Percentiles rank a stretch among this genome's conserved stretches.
Evolutionary conservation across 2,797 vertebrate genomes (phyloP).

Genomic region (Sciurus vulgaris): DNA sequence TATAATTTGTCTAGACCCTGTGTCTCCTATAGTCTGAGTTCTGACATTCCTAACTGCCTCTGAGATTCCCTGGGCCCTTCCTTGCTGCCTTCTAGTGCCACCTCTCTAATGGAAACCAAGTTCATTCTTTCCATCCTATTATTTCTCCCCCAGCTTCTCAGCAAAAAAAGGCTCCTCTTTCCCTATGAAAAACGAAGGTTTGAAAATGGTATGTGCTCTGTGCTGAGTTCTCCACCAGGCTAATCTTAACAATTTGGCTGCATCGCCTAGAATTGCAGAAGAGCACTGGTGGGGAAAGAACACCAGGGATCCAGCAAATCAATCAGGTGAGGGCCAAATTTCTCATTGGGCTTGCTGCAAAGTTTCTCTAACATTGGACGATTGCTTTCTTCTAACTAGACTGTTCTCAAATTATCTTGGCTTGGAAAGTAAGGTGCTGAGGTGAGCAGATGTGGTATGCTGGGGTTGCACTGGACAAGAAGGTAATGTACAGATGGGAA

Average conservation of each 20-base stretch:
- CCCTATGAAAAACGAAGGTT: slow-evolving; percentile 29
- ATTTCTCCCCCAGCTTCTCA: slow-evolving; percentile 14
- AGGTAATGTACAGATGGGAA: slow-evolving; percentile 66
- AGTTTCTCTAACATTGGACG: background rate
- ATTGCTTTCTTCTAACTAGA: slow-evolving; percentile 12
- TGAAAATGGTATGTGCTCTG: background rate
- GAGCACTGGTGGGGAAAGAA: background rate
- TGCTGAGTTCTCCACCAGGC: background rate
- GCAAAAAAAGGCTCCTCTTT: background rate
- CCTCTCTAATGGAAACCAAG: slow-evolving; percentile 2
- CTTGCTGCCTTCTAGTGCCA: slow-evolving; percentile 17
- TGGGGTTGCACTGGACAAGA: background rate
- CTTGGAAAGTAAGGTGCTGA: slow-evolving; percentile 50
- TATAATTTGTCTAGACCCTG: background rate
- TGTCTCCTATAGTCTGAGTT: slow-evolving; percentile 45
- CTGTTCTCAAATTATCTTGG: slow-evolving; percentile 52
- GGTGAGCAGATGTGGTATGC: slow-evolving; percentile 51
- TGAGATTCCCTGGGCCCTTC: background rate
- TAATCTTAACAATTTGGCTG: background rate
- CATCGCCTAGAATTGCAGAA: background rate
- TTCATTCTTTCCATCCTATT: background rate
- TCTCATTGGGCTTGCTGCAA: background rate
- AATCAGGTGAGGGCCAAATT: background rate
- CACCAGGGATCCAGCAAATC: slow-evolving; percentile 4
- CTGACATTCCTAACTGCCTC: slow-evolving; percentile 1